Evolutionary conservation across 2,113 vertebrate species (phyloP), one percentile per base, ranked within the genome.

Genomic region (Paracanthobrama guichenoti): DNA sequence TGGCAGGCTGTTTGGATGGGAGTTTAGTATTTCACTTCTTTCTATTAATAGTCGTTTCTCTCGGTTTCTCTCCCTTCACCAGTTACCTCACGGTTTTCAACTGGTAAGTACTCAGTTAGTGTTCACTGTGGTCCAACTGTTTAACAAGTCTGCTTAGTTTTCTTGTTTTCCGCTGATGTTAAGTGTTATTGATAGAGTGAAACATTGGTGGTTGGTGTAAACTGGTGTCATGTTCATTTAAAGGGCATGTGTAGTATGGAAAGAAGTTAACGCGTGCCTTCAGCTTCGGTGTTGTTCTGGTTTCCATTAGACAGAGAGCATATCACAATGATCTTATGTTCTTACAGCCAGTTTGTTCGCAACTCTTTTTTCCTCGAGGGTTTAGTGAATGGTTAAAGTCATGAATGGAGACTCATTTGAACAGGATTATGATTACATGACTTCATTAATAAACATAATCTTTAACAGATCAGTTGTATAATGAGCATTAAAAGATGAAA

Each of bases 11-110:
- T 80, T 44, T 14, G 24, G 14, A 59, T 81, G 84, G 31, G 50
- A 24, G 77, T 83, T 69, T 86, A 64, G 88, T 77, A 86, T 95
- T 95, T 92, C 94, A 92, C 22, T 72, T 86, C 93, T 93, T 72
- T 86, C 93, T 93, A 94, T 92, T 90, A 92, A 93, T 94, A 94
- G 91, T 84, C 71, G 53, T 82, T 83, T 81, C 59, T 62, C 3
- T 83, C 28, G 16, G 16, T 44, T 28, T 67, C 55, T 76, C 22
- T 0, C 7, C 14, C 24, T 28, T 71, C 48, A 55, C 66, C 57
- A 69, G 66, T 50, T 50, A 50, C 66, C 66, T 71, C 3, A 12
- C 8, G 14, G 28, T 39, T 82, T 24, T 71, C n/a, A 24, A 16
- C 26, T 55, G 62, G 62, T 82, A 53, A 66, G 59, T 53, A 35